These are phyloP conservation scores for Brenthis ino DNA, from an alignment of 2,888 invertebrate genomes.

Conservation along the genomic window DNA sequence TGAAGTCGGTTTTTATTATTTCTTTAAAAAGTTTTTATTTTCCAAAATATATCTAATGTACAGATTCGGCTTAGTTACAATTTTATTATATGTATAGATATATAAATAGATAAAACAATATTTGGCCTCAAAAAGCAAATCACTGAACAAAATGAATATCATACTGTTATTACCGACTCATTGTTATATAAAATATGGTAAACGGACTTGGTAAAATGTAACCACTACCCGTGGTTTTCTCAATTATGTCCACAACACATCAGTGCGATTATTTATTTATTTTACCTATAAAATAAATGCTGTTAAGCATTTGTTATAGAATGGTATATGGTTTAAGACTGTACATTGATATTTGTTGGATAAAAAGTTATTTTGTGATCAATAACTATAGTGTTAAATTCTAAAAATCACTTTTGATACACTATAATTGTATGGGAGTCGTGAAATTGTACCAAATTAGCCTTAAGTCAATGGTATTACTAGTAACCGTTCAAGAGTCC, in stretches of 20 bases:
- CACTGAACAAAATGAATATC: not conserved
- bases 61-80: no score
- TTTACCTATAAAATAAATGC: constrained; percentile 1
- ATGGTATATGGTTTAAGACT: not conserved
- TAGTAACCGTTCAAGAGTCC: no score
- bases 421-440: no score
- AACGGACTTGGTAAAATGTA: constrained; percentile 8
- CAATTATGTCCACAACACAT: constrained; percentile 19
- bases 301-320: not conserved
- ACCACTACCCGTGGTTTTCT: constrained; percentile 12
- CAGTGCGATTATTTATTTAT: constrained; percentile 16
- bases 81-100: no score
- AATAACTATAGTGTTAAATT: no score
- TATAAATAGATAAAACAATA: not conserved
- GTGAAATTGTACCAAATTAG: no score
- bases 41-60: no score
- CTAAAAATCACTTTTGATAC: no score
- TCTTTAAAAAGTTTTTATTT: no score
- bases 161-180: constrained; percentile 4
- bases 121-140: constrained; percentile 2
- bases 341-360: not conserved
- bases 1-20: no score
- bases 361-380: no score
- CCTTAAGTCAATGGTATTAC: no score
- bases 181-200: constrained; percentile 14